Conservation (phyloP, 2,797 vertebrate genomes). For the Poecilia wingei region DNA sequence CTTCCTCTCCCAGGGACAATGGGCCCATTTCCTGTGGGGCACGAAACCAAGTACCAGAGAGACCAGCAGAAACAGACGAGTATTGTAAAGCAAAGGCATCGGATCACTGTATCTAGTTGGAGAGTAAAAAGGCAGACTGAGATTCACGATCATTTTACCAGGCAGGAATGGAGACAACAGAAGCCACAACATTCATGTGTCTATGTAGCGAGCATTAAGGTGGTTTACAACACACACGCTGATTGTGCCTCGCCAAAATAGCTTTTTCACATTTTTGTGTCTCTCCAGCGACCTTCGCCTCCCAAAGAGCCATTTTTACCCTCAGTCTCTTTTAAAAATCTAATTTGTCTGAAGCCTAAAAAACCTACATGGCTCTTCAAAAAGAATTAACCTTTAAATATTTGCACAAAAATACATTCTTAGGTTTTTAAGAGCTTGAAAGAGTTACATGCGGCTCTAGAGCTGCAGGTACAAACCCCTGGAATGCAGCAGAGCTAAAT, state of each 20-base stretch:
- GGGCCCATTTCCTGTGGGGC: slow-evolving; percentile 71
- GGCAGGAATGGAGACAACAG: slow-evolving; percentile 3
- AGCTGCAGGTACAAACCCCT: background rate
- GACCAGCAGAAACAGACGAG: slow-evolving; percentile 50
- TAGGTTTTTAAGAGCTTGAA: background rate
- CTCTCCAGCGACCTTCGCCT: background rate
- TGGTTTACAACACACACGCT: background rate
- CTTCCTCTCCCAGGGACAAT: slow-evolving; percentile 79
- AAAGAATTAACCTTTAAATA: background rate
- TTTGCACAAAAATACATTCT: background rate
- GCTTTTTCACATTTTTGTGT: background rate
- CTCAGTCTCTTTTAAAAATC: background rate
- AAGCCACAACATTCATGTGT: background rate
- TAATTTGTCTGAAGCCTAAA: background rate
- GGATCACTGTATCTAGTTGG: slow-evolving; percentile 47
- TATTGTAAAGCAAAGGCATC: slow-evolving; percentile 65
- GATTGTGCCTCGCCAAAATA: background rate
- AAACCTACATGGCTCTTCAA: background rate
- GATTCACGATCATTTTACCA: slow-evolving; percentile 45
- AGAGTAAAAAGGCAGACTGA: slow-evolving; percentile 47
- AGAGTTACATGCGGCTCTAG: background rate
- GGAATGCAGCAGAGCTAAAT: background rate
- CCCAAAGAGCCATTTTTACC: background rate
- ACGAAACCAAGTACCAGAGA: slow-evolving; percentile 21
- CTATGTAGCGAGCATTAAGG: background rate